Evolutionary conservation across 2,797 vertebrate genomes (phyloP), one percentile per base, ranked within the genome.

Genomic region (Melopsittacus undulatus): DNA sequence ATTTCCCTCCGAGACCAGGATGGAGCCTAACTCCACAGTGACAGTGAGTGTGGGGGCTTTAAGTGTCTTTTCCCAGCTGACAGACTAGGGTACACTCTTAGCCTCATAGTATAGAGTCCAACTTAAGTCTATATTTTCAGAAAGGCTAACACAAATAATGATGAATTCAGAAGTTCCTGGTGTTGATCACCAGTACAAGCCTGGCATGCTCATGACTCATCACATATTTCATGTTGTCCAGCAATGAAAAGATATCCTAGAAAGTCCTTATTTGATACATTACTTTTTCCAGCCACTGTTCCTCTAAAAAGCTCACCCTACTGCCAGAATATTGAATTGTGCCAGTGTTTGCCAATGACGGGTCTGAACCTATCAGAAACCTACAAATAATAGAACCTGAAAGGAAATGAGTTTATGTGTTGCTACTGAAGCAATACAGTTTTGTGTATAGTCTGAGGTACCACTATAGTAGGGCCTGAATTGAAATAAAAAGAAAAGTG

Each of bases 31-130:
- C 11, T 81, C 94, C 72, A 73, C 85, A 1, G 32, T 97, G 54
- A 97, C 85, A 1, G 97, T 97, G 91, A 97, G 97, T 80, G 57
- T 13, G 42, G 27, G 13, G n/a, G 10, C 2, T 20, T 30, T 83
- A 82, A n/a, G 18, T 62, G 45, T 7, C 23, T 69, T 90, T 92
- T 72, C 49, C 75, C 74, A 72, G 29, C 48, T 54, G 29, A 29
- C 29, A 66, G 30, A 36, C 8, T 29, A 72, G 63, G 51, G 12
- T 49, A 29, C 42, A 8, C 27, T 40, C 63, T 81, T 82, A 75
- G 26, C 21, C 34, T 78, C 3, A 0, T 40, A 22, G 16, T 48
- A 18, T 6, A 48, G 30, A 57, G 34, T 24, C 34, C 68, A 19
- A 74, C 11, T 46, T 40, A 34, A 51, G 21, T 45, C 67, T 57